A percentile compares a stretch with the other conserved stretches of the same genome.
Evolutionary conservation across 1,140 invertebrate species (phyloP).

Genomic region (Caerostris extrusa): DNA sequence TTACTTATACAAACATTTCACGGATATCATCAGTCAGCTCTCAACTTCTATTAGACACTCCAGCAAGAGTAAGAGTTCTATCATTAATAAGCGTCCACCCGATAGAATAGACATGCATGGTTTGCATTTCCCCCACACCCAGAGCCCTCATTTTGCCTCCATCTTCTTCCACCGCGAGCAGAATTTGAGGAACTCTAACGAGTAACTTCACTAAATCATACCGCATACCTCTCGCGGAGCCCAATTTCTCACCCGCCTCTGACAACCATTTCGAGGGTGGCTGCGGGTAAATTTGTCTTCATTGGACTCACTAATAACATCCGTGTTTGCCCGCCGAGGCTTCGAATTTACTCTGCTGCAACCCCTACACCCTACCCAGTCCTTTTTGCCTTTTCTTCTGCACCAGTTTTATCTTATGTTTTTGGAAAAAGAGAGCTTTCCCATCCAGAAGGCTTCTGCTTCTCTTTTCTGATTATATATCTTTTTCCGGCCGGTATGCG

Average conservation of each 20-base stretch:
- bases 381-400: neutral
- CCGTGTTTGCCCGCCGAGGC: slow-evolving; percentile 28
- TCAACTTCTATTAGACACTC: neutral
- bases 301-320: slow-evolving; percentile 73
- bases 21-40: neutral
- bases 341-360: slow-evolving; percentile 18
- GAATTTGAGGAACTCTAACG: slow-evolving; percentile 2
- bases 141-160: slow-evolving; percentile 5
- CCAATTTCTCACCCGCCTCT: slow-evolving; percentile 52
- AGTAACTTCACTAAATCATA: slow-evolving; percentile 59
- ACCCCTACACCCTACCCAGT: neutral
- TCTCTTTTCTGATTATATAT: slow-evolving; percentile 38
- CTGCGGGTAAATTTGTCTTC: slow-evolving; percentile 74
- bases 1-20: no score
- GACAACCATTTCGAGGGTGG: slow-evolving; percentile 67
- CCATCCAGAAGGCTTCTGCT: neutral
- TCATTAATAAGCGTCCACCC: slow-evolving; percentile 23
- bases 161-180: neutral
- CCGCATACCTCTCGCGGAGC: neutral
- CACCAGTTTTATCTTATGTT: slow-evolving; percentile 22
- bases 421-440: slow-evolving; percentile 19
- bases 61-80: neutral
- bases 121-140: neutral
- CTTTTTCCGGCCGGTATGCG: neutral
- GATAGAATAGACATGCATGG: neutral